Evolutionary conservation across 2,113 vertebrate species (phyloP), one percentile per base, ranked within the genome.

Genomic region (Anseranas semipalmata): DNA sequence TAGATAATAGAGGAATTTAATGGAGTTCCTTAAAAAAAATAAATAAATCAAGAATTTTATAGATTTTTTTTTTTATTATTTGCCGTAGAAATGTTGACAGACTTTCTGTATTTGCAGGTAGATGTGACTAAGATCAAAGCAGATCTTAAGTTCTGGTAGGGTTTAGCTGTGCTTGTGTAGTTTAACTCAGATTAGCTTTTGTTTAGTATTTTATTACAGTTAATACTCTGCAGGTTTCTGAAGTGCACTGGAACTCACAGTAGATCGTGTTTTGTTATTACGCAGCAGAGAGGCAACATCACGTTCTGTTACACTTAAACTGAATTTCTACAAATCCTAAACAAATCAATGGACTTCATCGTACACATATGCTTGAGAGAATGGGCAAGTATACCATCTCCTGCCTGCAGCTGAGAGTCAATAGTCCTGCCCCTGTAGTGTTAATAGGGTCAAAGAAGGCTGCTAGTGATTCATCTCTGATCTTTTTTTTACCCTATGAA

Each of bases 161-260:
- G 73, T 43, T 85, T 80, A 74, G 7, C 8, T 39, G 19, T 71
- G 59, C 11, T 58, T 46, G 6, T 52, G 12, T 52, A 46, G 39
- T 63, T 95, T 9, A 30, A 10, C 83, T 65, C 9, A 7, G 55
- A 11, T 52, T 59, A 37, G 39, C 45, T 25, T 66, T 71, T 66
- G 9, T 45, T 76, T 3, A 2, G 15, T 45, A 45, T 8, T 16
- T 41, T 39, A 1, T 46, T 18, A n/a, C 37, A 67, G 17, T 28
- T 91, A 71, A 33, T 55, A 59, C 50, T 85, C 52, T 48, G 20
- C 6, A 35, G n/a, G 17, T 50, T 79, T 76, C 50, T 62, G 71
- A 94, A 82, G 48, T 1, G 0, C 6, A 3, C 5, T 30, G 55
- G 19, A 77, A 46, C 28, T 70, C 6, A 0, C 14, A 28, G 22